Base-by-base conservation (phyloP, 2,113 vertebrate species). In the Sinocyclocheilus anophthalmus region DNA sequence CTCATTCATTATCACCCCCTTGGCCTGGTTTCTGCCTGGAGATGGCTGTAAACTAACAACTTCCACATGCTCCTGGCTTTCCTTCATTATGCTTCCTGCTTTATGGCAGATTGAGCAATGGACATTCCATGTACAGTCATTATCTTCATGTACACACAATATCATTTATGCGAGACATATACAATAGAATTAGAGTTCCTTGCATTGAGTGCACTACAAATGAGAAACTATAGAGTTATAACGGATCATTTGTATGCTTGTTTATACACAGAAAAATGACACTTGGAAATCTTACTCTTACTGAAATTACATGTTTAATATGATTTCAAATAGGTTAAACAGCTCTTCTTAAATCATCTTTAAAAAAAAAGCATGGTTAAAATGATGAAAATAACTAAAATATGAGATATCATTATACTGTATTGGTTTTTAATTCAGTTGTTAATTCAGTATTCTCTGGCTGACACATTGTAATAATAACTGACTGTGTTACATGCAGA, bases 11-110 rank as follows among this genome's bases (percentile, higher is more conserved):
- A 98, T 94, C 92, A 91, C 91, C 84, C 87, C 94, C 95, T 94
- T 96, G 97, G 96, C 97, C 97, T 98, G 95, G 95, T 98, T 98
- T 97, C 96, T 97, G 95, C 95, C 94, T 93, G 93, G 93, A 95
- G 96, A 96, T 96, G 94, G 95, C 95, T 92, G 48, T 93, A 95
- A 94, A 94, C 96, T 96, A 97, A 96, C 96, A 96, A 96, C 94
- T 94, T 93, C 92, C 89, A 89, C 92, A 94, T 94, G 93, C 93
- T 95, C 69, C 61, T 77, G 39, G 61, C 76, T 73, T 87, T 50
- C 94, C 93, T 94, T 94, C 93, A 93, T 96, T 92, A 96, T 92
- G 92, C 90, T 94, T 55, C 55, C 79, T 76, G 50, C 57, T 69
- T 76, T 76, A 84, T 84, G 81, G 30, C 69, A 81, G 81, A 84